A percentile compares a stretch with the other conserved stretches of the same genome.
Evolutionary conservation across 2,888 invertebrate genomes (phyloP).

Genomic region (Plagodis dolabraria): DNA sequence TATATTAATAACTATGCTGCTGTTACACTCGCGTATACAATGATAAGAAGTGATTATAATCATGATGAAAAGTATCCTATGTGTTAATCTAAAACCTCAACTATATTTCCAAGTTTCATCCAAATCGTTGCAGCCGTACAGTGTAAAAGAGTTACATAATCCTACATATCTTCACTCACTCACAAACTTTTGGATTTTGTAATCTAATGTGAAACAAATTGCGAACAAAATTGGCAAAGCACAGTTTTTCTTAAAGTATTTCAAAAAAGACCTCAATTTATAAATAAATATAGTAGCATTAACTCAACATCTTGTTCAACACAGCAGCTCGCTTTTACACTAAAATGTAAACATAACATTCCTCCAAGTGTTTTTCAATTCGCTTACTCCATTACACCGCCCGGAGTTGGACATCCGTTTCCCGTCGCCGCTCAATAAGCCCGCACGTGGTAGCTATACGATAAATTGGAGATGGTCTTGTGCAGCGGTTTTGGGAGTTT

Average conservation of each 20-base stretch:
- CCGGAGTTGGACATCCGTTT: conserved; percentile 34
- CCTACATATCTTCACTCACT: background rate
- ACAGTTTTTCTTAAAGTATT: too few relatives aligned
- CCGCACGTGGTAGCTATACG: conserved; percentile 10
- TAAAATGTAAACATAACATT: too few relatives aligned
- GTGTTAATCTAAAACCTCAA: conserved; percentile 2
- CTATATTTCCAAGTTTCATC: conserved; percentile 2
- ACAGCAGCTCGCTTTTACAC: too few relatives aligned
- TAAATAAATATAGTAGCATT: too few relatives aligned
- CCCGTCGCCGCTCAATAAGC: conserved; percentile 28
- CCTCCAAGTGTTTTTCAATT: conserved; percentile 23
- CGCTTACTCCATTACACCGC: conserved; percentile 29
- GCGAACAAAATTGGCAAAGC: too few relatives aligned
- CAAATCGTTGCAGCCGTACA: background rate
- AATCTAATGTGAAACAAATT: too few relatives aligned
- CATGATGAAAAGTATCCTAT: background rate
- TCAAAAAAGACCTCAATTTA: too few relatives aligned
- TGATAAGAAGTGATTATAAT: too few relatives aligned
- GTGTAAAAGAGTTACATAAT: background rate
- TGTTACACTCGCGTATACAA: too few relatives aligned
- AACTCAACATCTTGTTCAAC: too few relatives aligned
- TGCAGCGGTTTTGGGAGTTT: background rate
- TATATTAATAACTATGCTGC: background rate
- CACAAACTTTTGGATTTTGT: background rate
- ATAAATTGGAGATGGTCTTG: conserved; percentile 1